Evolutionary conservation across 2,113 vertebrate species (phyloP).

Genomic region (Anoplopoma fimbria): DNA sequence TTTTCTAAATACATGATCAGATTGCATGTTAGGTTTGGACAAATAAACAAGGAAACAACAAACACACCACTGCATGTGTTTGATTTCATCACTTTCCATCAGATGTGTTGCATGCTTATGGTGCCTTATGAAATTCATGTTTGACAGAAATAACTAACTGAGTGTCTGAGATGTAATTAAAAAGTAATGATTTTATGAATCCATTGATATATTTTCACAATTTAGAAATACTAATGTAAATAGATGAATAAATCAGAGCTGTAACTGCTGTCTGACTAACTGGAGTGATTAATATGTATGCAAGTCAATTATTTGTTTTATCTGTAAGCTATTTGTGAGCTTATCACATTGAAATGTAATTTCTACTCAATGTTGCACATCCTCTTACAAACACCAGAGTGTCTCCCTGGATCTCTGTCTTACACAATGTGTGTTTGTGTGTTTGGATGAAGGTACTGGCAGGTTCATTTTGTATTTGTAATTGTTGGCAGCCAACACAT

Average conservation of each 20-base stretch:
- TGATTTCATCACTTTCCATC: neutral
- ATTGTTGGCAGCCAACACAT: slow-evolving; percentile 24
- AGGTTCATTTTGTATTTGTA: slow-evolving; percentile 30
- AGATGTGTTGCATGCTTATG: neutral
- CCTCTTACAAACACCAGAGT: slow-evolving; percentile 20
- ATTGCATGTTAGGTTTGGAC: neutral
- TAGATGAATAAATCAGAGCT: slow-evolving; percentile 30
- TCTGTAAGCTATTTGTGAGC: slow-evolving; percentile 32
- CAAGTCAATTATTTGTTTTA: slow-evolving; percentile 43
- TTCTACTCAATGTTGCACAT: slow-evolving; percentile 12
- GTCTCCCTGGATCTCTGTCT: slow-evolving; percentile 8
- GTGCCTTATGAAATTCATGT: neutral
- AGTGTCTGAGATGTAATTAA: slow-evolving; percentile 10
- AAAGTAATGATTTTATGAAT: slow-evolving; percentile 15
- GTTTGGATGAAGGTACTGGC: slow-evolving; percentile 17
- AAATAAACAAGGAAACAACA: neutral
- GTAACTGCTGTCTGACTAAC: too few species aligned
- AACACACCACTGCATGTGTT: neutral
- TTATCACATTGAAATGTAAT: slow-evolving; percentile 17
- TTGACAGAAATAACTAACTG: neutral
- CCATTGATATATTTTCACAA: slow-evolving; percentile 4
- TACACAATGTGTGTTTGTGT: slow-evolving; percentile 3
- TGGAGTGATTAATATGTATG: slow-evolving; percentile 30
- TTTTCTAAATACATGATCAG: neutral
- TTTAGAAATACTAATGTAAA: slow-evolving; percentile 21